These are phyloP conservation scores for Arbacia lixula DNA, from an alignment of 53 echinoderm and acorn worm species.

Conservation along the genomic window DNA sequence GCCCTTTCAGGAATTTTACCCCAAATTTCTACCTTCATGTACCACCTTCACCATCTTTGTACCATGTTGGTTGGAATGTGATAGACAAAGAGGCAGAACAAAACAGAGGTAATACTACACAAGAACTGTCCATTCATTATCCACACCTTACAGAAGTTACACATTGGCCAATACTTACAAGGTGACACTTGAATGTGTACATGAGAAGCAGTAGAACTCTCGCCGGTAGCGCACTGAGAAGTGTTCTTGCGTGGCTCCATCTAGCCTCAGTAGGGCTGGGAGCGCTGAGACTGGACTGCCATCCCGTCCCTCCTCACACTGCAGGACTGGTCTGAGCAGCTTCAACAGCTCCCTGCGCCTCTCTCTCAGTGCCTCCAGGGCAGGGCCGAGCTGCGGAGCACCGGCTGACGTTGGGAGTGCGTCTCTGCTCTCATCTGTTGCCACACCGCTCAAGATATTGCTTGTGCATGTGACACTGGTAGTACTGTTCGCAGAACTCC, in stretches of 20 bases:
- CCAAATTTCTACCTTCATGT: too few relatives aligned
- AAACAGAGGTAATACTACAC: too few relatives aligned
- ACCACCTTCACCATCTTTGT: too few relatives aligned
- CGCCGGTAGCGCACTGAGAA: conserved; percentile 70
- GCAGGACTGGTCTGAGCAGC: conserved; percentile 61
- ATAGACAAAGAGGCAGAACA: too few relatives aligned
- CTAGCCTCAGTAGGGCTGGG: conserved; percentile 63
- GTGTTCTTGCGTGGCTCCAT: conserved; percentile 78
- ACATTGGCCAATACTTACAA: conserved; percentile 70
- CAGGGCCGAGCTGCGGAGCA: conserved; percentile 17
- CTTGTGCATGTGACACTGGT: not conserved
- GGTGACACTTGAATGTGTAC: conserved; percentile 62
- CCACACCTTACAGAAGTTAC: not conserved
- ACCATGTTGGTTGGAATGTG: too few relatives aligned
- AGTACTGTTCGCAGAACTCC: not conserved
- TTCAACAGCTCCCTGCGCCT: conserved; percentile 65
- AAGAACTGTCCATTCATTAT: too few relatives aligned
- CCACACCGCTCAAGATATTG: not conserved
- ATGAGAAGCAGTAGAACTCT: conserved; percentile 82
- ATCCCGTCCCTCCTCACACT: conserved; percentile 67
- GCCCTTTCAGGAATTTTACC: too few relatives aligned
- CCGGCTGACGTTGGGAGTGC: not conserved
- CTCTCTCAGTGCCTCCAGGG: conserved; percentile 18
- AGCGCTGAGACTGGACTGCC: conserved; percentile 84
- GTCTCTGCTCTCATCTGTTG: not conserved